Evolutionary conservation across 37 sponge, comb jelly and placozoan genomes (phyloP).

Genomic region (Beroe forskalii): DNA sequence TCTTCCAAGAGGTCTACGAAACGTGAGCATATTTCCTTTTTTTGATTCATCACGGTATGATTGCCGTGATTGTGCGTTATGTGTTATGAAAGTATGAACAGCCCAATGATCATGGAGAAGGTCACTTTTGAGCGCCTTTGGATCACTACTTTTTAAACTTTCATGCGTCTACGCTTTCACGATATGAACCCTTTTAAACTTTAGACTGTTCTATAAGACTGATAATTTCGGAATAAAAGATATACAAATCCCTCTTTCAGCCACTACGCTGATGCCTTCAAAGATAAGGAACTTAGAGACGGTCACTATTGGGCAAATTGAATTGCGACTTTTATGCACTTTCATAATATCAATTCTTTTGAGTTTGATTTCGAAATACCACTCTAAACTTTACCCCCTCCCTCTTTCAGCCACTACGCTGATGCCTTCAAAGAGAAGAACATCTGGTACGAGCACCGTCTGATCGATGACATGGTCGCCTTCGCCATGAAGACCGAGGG

Average conservation of each 20-base stretch:
- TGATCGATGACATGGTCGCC: conserved; percentile 98
- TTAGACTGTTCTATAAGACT: too few species aligned
- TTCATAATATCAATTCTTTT: too few species aligned
- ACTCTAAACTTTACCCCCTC: neutral
- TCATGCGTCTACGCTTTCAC: too few species aligned
- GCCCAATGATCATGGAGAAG: too few species aligned
- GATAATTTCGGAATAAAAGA: too few species aligned
- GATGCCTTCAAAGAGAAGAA: conserved; percentile 77
- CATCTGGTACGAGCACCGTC: conserved; percentile 95
- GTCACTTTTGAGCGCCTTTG: too few species aligned
- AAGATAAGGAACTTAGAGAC: conserved; percentile 84
- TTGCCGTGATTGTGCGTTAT: too few species aligned
- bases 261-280: conserved; percentile 82
- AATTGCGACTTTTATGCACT: conserved; percentile 98
- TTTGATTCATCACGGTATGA: too few species aligned
- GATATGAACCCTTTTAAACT: too few species aligned
- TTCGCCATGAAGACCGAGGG: conserved; percentile 91
- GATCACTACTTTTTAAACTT: too few species aligned
- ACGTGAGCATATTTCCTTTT: conserved; percentile 67
- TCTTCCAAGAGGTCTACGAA: conserved; percentile 89
- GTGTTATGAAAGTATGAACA: too few species aligned
- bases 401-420: conserved; percentile 75
- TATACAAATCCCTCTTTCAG: conserved; percentile 66
- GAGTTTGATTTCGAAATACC: too few species aligned
- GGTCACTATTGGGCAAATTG: conserved; percentile 92